Base-by-base conservation (phyloP, 2,113 vertebrate genomes). In the Perca schrenkii region DNA sequence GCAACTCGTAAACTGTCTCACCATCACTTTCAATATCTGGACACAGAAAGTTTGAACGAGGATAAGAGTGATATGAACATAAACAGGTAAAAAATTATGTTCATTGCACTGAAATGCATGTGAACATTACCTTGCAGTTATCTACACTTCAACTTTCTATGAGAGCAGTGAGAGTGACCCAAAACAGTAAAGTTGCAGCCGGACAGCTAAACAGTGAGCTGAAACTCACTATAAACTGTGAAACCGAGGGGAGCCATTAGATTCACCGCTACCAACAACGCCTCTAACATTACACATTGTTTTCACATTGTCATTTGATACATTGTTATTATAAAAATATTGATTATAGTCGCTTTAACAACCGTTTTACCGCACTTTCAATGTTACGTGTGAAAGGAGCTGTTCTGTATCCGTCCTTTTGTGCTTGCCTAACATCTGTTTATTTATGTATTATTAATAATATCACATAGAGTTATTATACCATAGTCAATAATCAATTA, bases 371-470 rank as follows among this genome's bases (percentile, higher is more conserved):
- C 15, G 22, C 22, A 14, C 22, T 21, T 58, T 28, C 8, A 72
- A 6, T 46, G 36, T 3, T 1, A 52, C 6, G 11, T n/a, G 49
- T 14, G 28, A 36, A 1, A 34, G 28, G 66, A 67, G 19, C 8
- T 50, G 46, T 31, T 67, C n/a, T 28, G 22, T 25, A 0, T 50
- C 16, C 66, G 47, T 14, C 40, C 28, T 31, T 8, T 40, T 15
- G 3, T 17, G 52, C 21, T 47, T 5, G 0, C 4, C 61, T 66
- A 16, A 22, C 50, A 46, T 34, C 71, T 68, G 47, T 54, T 81
- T 61, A 52, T 34, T 62, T 34, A 31, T 74, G 34, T 31, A 78
- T 72, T 66, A 43, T 66, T 60, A 52, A 65, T 53, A 16, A 60
- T 2, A 19, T 58, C 52, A 19, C 46, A 15, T 31, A 49, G 21